Evolutionary conservation across 2,113 vertebrate species (phyloP).

Genomic region (Tenebrosternarchus preto): DNA sequence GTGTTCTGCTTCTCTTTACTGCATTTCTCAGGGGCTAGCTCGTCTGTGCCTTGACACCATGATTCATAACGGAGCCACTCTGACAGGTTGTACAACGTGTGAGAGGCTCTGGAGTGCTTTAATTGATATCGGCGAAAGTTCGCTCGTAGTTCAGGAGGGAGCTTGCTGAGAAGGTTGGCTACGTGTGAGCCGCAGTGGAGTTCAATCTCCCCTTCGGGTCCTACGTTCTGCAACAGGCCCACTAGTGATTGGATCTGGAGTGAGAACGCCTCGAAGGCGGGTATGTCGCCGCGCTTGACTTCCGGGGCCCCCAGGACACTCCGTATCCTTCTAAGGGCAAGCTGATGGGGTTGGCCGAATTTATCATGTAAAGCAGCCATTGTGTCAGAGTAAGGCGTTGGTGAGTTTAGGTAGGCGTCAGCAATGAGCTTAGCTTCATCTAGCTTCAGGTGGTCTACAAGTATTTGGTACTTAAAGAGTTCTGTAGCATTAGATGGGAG

Average conservation of each 20-base stretch:
- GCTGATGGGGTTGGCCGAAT: conserved; percentile 35
- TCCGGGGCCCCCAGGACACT: conserved; percentile 10
- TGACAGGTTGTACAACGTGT: conserved; percentile 12
- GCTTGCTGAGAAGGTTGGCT: not conserved
- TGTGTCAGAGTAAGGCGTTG: conserved; percentile 22
- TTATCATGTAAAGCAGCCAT: conserved; percentile 33
- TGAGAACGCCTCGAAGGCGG: conserved; percentile 24
- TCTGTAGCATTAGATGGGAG: conserved; percentile 11
- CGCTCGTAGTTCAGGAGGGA: not conserved
- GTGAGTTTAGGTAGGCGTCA: conserved; percentile 43
- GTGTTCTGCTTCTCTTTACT: not conserved
- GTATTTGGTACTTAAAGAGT: conserved; percentile 14
- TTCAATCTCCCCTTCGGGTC: not conserved
- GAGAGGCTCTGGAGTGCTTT: not conserved
- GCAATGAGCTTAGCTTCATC: conserved; percentile 35
- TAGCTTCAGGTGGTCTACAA: conserved; percentile 18
- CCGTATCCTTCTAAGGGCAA: conserved; percentile 17
- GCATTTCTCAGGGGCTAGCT: not conserved
- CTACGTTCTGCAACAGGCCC: not conserved
- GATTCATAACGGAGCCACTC: conserved; percentile 13
- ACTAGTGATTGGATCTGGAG: not conserved
- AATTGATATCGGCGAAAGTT: not conserved
- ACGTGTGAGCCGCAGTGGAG: not conserved
- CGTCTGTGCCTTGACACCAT: conserved; percentile 3
- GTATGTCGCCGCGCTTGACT: not conserved